Evolutionary conservation across 2,797 vertebrate genomes (phyloP), one percentile per base, ranked within the genome.

Genomic region (Ctenopoma multispine): DNA sequence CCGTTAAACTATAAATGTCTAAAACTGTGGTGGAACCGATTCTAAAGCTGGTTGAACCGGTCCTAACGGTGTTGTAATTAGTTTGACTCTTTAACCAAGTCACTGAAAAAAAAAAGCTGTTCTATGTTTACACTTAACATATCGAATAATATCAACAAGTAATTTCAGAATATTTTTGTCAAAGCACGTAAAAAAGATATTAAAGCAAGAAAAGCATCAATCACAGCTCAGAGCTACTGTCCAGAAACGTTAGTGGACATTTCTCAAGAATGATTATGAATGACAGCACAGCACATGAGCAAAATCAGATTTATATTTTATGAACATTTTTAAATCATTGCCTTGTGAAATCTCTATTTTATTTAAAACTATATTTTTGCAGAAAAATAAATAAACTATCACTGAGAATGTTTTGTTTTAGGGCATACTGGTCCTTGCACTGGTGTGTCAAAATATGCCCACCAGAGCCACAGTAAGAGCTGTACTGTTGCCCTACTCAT

Each of bases 291-390:
- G n/a, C n/a, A n/a, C n/a, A 7, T 46, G 15, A 36, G 18, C 14
- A 34, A 12, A 7, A 23, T n/a, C 27, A 50, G 0, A 51, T 77
- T 65, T 55, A 58, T 64, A 64, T 59, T 75, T 56, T 48, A 65
- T 66, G 5, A 56, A 14, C 18, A 40, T 31, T 64, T 34, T 59
- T 34, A 27, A 49, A 48, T 40, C 21, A n/a, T 53, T 63, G 23
- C 6, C 5, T 34, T 4, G 12, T 47, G 18, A 49, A 43, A 41
- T 55, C 12, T 48, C 1, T 38, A 2, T 47, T 56, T 60, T 56
- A 40, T 53, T n/a, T 20, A 38, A 44, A 17, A 18, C 0, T 12
- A 62, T 20, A 53, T 47, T 7, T 49, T 58, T 15, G 29, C 15
- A 47, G 3, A n/a, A 31, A 53, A 63, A 11, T 34, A 14, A 24